phyloP scores from a whole-genome alignment of 2,888 invertebrate genomes.

The Amiota communis region DNA sequence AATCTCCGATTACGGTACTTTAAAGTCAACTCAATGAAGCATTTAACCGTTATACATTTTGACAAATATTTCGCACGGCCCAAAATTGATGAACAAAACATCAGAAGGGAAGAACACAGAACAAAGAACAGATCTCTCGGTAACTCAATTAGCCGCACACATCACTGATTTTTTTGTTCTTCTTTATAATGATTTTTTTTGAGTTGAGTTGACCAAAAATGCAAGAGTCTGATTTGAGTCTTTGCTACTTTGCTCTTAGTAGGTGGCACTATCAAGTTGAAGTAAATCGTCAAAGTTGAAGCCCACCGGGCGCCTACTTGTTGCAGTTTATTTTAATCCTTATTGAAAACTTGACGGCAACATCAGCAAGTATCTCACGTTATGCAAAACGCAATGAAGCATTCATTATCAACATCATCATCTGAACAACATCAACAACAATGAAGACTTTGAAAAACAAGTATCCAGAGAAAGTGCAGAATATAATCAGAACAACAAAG shows the following conservation, averaged over 20 bases:
- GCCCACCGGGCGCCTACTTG: conserved; percentile 28
- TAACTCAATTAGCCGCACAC: conserved; percentile 64
- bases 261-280: conserved; percentile 25
- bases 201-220: too few species aligned
- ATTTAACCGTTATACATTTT: conserved; percentile 60
- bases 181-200: too few species aligned
- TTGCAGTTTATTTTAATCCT: neutral
- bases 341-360: conserved; percentile 50
- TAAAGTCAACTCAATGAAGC: conserved; percentile 25
- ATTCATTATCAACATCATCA: neutral
- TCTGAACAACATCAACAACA: conserved; percentile 51
- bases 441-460: conserved; percentile 19
- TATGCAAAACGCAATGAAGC: conserved; percentile 41
- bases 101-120: too few species aligned
- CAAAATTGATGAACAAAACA: conserved; percentile 17
- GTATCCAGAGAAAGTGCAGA: conserved; percentile 22
- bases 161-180: conserved; percentile 52
- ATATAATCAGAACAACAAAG: conserved; percentile 17
- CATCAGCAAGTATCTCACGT: conserved; percentile 49
- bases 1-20: conserved; percentile 54
- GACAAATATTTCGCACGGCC: conserved; percentile 65
- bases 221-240: neutral
- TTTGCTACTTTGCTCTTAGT: neutral
- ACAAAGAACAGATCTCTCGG: conserved; percentile 24
- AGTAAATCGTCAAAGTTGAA: conserved; percentile 33